Percentiles rank a stretch among this genome's conserved stretches.
phyloP scores from a whole-genome alignment of 2,888 invertebrate genomes.

The Chaitophorus viminalis region DNA sequence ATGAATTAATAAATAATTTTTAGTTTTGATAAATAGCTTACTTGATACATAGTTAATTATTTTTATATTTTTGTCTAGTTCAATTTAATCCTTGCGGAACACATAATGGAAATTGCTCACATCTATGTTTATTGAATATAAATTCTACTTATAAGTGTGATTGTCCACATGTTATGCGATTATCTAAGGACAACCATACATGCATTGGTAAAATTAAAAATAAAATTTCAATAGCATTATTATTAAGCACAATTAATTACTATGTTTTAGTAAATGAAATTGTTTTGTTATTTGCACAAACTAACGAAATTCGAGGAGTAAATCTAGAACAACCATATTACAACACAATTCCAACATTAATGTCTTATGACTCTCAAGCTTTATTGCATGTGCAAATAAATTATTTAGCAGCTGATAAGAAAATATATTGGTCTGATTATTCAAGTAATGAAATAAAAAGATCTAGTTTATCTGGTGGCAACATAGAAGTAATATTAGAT shows the following conservation, averaged over 20 bases:
- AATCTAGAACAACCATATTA: conserved; percentile 80
- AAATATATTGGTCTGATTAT: conserved; percentile 82
- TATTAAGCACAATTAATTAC: conserved; percentile 30
- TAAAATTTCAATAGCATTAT: background rate
- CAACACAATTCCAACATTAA: conserved; percentile 84
- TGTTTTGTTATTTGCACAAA: conserved; percentile 80
- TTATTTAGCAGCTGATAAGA: conserved; percentile 74
- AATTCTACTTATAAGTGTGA: conserved; percentile 77
- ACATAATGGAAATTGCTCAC: conserved; percentile 82
- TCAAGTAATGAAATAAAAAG: conserved; percentile 80
- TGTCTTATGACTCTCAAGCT: conserved; percentile 74
- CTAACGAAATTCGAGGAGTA: conserved; percentile 84
- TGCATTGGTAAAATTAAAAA: conserved; percentile 71
- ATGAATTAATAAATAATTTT: too few species aligned
- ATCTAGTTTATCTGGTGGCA: conserved; percentile 75
- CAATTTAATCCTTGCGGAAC: conserved; percentile 73
- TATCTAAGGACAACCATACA: conserved; percentile 75
- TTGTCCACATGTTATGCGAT: conserved; percentile 87
- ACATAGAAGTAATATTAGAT: conserved; percentile 80
- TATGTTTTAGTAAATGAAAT: conserved; percentile 75
- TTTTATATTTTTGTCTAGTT: conserved; percentile 47
- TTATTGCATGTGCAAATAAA: conserved; percentile 78
- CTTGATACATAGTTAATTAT: background rate
- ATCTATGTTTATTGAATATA: conserved; percentile 80
- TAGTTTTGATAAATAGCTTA: background rate